phyloP scores from a whole-genome alignment of 2,113 vertebrate genomes.

The Poeciliopsis prolifica region DNA sequence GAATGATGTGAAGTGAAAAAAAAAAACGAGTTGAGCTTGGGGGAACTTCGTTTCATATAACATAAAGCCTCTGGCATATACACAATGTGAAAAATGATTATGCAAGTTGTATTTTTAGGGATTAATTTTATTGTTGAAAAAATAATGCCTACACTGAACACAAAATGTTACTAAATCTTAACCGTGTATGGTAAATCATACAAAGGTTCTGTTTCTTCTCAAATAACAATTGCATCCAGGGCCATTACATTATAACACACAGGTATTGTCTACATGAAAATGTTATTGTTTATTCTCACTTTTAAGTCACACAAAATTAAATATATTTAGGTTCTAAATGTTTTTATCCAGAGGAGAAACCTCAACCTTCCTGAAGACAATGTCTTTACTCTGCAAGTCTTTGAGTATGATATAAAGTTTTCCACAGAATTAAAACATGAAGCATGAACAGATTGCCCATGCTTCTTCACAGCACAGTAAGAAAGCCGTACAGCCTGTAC shows the following conservation, averaged over 20 bases:
- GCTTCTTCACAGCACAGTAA: too few species aligned
- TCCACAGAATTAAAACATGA: background rate
- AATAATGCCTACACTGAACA: background rate
- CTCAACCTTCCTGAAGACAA: background rate
- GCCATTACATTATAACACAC: background rate
- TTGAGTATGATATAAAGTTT: background rate
- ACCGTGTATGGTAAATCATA: background rate
- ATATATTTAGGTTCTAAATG: background rate
- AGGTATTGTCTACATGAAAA: background rate
- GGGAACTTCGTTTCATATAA: slow-evolving; percentile 36
- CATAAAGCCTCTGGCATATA: background rate
- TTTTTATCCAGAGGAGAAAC: background rate
- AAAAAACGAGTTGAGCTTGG: slow-evolving; percentile 7
- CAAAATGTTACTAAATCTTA: background rate
- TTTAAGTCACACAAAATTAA: background rate
- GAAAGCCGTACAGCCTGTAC: too few species aligned
- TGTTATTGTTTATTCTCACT: background rate
- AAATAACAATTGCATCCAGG: background rate
- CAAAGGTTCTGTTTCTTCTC: background rate
- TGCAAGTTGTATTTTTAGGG: background rate
- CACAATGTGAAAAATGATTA: background rate
- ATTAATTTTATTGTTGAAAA: slow-evolving; percentile 2
- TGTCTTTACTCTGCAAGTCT: background rate
- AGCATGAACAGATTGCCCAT: background rate
- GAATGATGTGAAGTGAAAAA: slow-evolving; percentile 8